Base-by-base conservation (phyloP, 2,113 vertebrate genomes). In the Pionites leucogaster region DNA sequence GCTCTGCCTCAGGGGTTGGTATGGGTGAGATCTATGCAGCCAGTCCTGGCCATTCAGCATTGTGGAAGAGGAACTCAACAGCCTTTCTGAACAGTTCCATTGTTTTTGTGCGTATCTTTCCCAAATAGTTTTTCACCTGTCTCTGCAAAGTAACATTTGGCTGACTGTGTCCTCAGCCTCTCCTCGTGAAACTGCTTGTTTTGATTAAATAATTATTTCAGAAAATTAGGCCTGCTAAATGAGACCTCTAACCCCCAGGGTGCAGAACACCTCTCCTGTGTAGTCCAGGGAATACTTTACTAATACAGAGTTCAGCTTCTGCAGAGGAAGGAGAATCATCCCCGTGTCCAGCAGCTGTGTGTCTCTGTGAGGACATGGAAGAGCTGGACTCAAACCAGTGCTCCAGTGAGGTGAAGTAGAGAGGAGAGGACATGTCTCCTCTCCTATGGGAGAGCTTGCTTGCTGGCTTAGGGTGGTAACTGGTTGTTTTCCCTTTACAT, bases 231-330 rank as follows among this genome's bases (percentile, higher is more conserved):
- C 47, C 52, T 87, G 62, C 62, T 78, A 77, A 91, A 28, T 37
- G 88, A 91, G 59, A 52, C 72, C 68, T 78, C 42, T 84, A 62
- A 71, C 44, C 74, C 63, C 31, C 91, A 87, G 82, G 65, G 69
- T 77, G 52, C 91, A 88, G 83, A 81, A 68, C 87, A 50, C 42
- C 80, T 85, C 84, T 82, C 55, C 74, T 16, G 65, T 82, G 60
- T 69, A 91, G 91, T 60, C 81, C 81, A 91, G 81, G 88, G 70
- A 77, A 37, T 88, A 15, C 92, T 91, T 91, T 49, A 60, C 70
- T 91, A 69, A 46, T 42, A 42, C 68, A 75, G 74, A 76, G 50
- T 49, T 77, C 71, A 69, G 17, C 72, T 89, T 81, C 53, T 82
- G 47, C 60, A 84, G 55, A 91, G 55, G 81, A 81, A 81, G 37